Conservation (phyloP, 2,113 vertebrate species). For the Lycocorax pyrrhopterus region DNA sequence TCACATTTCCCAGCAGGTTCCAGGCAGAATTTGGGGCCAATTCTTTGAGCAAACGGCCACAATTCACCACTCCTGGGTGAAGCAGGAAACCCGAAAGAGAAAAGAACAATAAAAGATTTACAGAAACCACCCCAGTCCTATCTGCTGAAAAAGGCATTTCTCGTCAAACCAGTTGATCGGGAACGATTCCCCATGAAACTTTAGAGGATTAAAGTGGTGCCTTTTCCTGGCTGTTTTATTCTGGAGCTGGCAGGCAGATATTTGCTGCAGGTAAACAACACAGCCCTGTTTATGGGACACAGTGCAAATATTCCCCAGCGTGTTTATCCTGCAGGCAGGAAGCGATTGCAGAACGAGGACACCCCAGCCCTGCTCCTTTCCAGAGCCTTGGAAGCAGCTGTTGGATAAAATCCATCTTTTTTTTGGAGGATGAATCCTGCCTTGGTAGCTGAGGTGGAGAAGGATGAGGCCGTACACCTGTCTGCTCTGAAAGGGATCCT, state of each 20-base stretch:
- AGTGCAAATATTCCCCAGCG: background rate
- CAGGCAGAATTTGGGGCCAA: background rate
- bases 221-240: background rate
- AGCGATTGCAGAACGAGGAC: background rate
- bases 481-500: background rate
- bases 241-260: background rate
- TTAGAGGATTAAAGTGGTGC: background rate
- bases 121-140: background rate
- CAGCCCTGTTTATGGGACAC: background rate
- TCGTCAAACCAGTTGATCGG: background rate
- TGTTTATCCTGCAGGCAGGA: constrained; percentile 35
- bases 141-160: background rate
- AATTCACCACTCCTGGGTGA: background rate
- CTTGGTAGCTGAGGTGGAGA: background rate
- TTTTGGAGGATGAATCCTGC: background rate
- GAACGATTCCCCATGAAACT: background rate
- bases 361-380: background rate
- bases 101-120: background rate
- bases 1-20: background rate
- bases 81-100: background rate
- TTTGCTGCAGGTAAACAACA: constrained; percentile 48
- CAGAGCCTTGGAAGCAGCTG: background rate
- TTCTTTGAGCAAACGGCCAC: background rate
- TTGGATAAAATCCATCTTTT: background rate
- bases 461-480: background rate